Percentiles rank a stretch among this genome's conserved stretches.
These are phyloP conservation scores for Luidia sarsii DNA, from an alignment of 53 echinoderm and acorn worm genomes.

Conservation along the genomic window DNA sequence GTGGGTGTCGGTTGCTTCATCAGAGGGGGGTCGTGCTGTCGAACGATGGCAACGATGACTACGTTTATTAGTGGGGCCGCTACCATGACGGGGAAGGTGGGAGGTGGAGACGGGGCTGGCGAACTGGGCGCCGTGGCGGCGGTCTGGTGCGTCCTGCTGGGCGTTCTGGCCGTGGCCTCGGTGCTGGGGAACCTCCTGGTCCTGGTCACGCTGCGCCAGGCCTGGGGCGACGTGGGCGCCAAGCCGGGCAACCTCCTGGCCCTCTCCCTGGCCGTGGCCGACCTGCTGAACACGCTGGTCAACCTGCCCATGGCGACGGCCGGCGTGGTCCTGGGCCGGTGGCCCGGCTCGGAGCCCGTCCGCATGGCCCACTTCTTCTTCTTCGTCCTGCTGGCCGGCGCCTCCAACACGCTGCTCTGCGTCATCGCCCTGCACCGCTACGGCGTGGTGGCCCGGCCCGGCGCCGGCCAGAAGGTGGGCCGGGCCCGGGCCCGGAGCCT, in stretches of 20 bases:
- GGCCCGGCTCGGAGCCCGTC: background rate
- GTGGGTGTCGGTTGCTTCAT: too few species aligned
- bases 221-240: conserved; percentile 39
- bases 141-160: conserved; percentile 13
- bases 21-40: too few species aligned
- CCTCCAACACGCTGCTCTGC: conserved; percentile 49
- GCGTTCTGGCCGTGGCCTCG: conserved; percentile 2
- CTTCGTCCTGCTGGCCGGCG: conserved; percentile 34
- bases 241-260: conserved; percentile 54
- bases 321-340: conserved; percentile 6
- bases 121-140: background rate
- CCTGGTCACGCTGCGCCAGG: conserved; percentile 27
- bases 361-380: conserved; percentile 45
- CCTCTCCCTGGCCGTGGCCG: conserved; percentile 37
- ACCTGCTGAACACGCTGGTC: conserved; percentile 37
- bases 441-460: conserved; percentile 41
- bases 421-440: conserved; percentile 49
- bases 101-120: too few species aligned
- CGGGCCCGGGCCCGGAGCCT: conserved; percentile 37
- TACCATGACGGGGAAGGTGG: too few species aligned
- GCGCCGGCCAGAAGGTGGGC: conserved; percentile 39
- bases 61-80: too few species aligned
- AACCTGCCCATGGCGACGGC: conserved; percentile 32
- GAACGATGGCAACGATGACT: too few species aligned
- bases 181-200: conserved; percentile 38